These are phyloP conservation scores for Esox niger DNA, from an alignment of 2,113 vertebrate species.

Conservation along the genomic window DNA sequence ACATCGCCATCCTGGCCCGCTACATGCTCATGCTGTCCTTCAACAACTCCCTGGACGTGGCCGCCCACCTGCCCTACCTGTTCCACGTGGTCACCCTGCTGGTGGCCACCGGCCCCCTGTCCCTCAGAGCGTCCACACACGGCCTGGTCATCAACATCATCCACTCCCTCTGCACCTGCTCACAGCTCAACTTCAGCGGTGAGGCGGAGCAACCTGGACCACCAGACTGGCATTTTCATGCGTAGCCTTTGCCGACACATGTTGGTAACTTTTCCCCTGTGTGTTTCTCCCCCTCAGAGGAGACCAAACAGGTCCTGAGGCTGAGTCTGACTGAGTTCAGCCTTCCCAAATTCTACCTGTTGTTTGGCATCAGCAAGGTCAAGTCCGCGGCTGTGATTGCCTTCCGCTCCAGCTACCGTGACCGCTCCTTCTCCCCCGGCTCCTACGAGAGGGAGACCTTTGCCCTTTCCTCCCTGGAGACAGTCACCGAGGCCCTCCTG, in stretches of 20 bases:
- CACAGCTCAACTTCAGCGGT: slow-evolving; percentile 88
- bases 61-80: slow-evolving; percentile 86
- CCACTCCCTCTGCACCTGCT: slow-evolving; percentile 86
- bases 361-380: slow-evolving; percentile 91
- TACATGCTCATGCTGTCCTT: slow-evolving; percentile 91
- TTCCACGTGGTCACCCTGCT: slow-evolving; percentile 86
- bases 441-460: slow-evolving; percentile 89
- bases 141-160: slow-evolving; percentile 89
- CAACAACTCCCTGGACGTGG: slow-evolving; percentile 86
- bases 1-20: slow-evolving; percentile 83
- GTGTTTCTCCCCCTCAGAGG: slow-evolving; percentile 69
- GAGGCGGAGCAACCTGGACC: not conserved
- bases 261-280: not conserved
- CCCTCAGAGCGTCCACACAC: slow-evolving; percentile 84
- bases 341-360: slow-evolving; percentile 86
- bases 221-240: too few species aligned
- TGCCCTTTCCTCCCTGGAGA: slow-evolving; percentile 84
- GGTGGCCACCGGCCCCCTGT: slow-evolving; percentile 85
- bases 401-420: slow-evolving; percentile 88
- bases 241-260: not conserved
- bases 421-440: slow-evolving; percentile 85
- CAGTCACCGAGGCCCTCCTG: slow-evolving; percentile 85
- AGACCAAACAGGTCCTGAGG: slow-evolving; percentile 87
- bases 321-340: slow-evolving; percentile 88
- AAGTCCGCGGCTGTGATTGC: slow-evolving; percentile 88